A percentile compares a stretch with the other conserved stretches of the same genome.
These are phyloP conservation scores for Sciurus vulgaris DNA, from an alignment of 2,797 vertebrate species.

Conservation along the genomic window DNA sequence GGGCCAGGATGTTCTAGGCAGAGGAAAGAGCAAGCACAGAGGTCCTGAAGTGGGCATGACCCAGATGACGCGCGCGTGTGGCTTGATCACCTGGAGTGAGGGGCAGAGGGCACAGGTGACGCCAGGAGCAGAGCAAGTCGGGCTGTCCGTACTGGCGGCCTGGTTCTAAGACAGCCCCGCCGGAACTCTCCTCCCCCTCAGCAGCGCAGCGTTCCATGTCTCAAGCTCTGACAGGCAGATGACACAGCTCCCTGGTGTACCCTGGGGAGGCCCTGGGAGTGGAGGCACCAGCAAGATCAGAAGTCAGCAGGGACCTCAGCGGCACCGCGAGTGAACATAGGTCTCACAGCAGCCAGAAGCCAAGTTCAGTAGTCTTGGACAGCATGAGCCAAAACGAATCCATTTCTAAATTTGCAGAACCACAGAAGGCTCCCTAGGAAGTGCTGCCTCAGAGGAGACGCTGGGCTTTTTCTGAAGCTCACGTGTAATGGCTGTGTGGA, in stretches of 20 bases:
- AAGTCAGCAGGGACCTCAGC: background rate
- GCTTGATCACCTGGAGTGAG: background rate
- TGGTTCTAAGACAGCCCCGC: background rate
- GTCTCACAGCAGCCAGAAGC: background rate
- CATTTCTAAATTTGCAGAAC: conserved; percentile 10
- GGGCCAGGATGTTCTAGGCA: background rate
- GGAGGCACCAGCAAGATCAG: background rate
- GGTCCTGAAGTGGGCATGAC: background rate
- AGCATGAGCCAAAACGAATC: background rate
- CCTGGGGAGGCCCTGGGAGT: background rate
- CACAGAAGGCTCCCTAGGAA: background rate
- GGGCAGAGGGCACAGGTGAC: background rate
- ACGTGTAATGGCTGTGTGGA: background rate
- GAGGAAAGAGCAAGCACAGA: background rate
- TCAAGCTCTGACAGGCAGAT: background rate
- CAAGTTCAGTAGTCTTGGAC: background rate
- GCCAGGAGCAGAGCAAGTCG: fast-evolving
- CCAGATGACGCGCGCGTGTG: fast-evolving
- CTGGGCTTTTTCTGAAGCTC: background rate
- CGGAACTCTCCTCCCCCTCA: background rate
- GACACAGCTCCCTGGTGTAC: background rate
- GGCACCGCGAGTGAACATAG: background rate
- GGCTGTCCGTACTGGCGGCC: background rate
- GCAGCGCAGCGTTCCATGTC: background rate
- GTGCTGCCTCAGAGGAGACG: background rate